A percentile compares a stretch with the other conserved stretches of the same genome.
Evolutionary conservation across 1,140 invertebrate genomes (phyloP).

Genomic region (Sarcophaga bullata): DNA sequence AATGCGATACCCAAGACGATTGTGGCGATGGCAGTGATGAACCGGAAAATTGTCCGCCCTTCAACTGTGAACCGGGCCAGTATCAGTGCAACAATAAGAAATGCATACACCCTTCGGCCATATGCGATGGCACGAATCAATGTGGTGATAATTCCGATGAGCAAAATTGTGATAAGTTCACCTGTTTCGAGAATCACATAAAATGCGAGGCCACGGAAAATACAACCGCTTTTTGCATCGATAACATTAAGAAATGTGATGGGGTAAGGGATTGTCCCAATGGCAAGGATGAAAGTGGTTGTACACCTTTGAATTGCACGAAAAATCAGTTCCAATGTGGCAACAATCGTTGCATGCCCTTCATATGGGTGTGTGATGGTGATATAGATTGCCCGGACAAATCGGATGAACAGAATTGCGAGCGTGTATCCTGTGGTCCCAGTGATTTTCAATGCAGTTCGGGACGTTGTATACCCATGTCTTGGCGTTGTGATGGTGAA

Average conservation of each 20-base stretch:
- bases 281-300: constrained; percentile 73
- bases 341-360: constrained; percentile 78
- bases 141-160: constrained; percentile 74
- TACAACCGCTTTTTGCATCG: constrained; percentile 59
- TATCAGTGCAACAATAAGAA: constrained; percentile 79
- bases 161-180: constrained; percentile 71
- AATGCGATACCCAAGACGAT: constrained; percentile 84
- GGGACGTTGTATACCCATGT: constrained; percentile 80
- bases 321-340: constrained; percentile 77
- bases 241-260: constrained; percentile 58
- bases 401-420: constrained; percentile 74
- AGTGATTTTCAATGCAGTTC: constrained; percentile 69
- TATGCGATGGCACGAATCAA: constrained; percentile 75
- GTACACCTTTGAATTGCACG: constrained; percentile 68
- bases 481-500: constrained; percentile 85
- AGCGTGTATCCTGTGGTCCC: constrained; percentile 68
- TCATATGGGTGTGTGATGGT: constrained; percentile 82
- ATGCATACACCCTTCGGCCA: constrained; percentile 75
- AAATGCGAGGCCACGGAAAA: constrained; percentile 58
- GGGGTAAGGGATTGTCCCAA: constrained; percentile 76
- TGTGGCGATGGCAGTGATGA: constrained; percentile 85
- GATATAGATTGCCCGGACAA: constrained; percentile 79
- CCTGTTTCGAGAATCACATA: constrained; percentile 59
- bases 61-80: constrained; percentile 79
- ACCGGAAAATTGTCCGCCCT: constrained; percentile 74